A percentile compares a stretch with the other conserved stretches of the same genome.
These are phyloP conservation scores for Heliconius cydno DNA, from an alignment of 2,888 invertebrate genomes.

Conservation along the genomic window DNA sequence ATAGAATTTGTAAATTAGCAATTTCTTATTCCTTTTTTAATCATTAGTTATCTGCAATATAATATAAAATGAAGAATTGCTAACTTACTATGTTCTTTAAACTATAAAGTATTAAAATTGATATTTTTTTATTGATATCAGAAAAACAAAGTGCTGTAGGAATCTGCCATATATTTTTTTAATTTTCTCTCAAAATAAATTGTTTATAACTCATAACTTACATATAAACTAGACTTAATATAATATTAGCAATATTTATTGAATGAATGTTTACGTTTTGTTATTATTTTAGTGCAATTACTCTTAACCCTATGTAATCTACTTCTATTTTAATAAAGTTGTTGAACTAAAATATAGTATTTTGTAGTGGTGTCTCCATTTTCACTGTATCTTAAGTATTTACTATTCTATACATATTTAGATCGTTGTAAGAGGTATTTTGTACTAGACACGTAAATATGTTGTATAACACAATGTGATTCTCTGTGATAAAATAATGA, in stretches of 20 bases:
- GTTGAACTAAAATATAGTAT: constrained; percentile 62
- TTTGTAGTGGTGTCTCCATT: constrained; percentile 67
- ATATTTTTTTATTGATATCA: constrained; percentile 19
- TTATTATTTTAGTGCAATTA: constrained; percentile 66
- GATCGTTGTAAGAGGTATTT: constrained; percentile 75
- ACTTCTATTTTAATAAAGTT: constrained; percentile 46
- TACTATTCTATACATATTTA: constrained; percentile 60
- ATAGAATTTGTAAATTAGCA: constrained; percentile 2
- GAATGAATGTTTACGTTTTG: constrained; percentile 53
- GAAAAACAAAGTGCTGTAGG: constrained; percentile 10
- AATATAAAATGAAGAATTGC: not conserved
- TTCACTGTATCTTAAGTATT: constrained; percentile 60
- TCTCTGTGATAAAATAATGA: constrained; percentile 84
- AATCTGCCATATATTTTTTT: constrained; percentile 28
- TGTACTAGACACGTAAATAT: constrained; percentile 81
- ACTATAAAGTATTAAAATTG: not conserved
- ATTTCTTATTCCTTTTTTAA: not conserved
- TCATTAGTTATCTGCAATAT: no score
- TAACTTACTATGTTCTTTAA: not conserved
- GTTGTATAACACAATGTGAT: constrained; percentile 83
- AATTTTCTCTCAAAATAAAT: not conserved
- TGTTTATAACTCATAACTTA: constrained; percentile 4
- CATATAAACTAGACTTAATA: constrained; percentile 6
- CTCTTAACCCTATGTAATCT: constrained; percentile 45
- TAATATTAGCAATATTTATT: constrained; percentile 29